A percentile compares a stretch with the other conserved stretches of the same genome.
phyloP scores from a whole-genome alignment of 1,140 invertebrate species.

The Apis cerana region DNA sequence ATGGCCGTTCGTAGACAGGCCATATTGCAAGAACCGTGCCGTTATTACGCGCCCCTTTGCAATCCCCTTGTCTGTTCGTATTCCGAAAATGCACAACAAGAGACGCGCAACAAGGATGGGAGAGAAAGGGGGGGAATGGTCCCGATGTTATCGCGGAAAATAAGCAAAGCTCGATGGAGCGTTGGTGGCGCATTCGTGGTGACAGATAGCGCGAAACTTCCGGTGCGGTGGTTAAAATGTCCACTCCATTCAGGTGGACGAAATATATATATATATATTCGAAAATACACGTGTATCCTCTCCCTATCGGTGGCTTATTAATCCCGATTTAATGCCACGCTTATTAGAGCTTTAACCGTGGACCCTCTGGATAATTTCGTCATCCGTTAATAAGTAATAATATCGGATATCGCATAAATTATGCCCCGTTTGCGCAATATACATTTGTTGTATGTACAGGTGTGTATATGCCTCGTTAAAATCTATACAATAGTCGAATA shows the following conservation, averaged over 20 bases:
- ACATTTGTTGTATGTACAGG: too few relatives aligned
- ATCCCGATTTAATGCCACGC: constrained; percentile 23
- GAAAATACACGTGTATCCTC: neutral
- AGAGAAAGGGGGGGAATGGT: neutral
- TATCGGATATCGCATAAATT: neutral
- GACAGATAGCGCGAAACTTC: constrained; percentile 4
- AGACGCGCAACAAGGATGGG: neutral
- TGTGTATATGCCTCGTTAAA: too few relatives aligned
- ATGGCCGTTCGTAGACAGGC: constrained; percentile 25
- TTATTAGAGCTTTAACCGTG: constrained; percentile 1
- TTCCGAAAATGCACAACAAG: constrained; percentile 7
- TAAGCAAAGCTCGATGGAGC: constrained; percentile 18
- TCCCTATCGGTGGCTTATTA: constrained; percentile 1
- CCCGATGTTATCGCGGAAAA: neutral
- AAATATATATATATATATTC: constrained; percentile 17
- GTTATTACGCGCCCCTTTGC: constrained; percentile 1
- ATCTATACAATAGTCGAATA: too few relatives aligned
- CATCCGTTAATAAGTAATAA: constrained; percentile 26
- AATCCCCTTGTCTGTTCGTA: neutral
- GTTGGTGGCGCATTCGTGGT: neutral
- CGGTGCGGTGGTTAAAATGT: constrained; percentile 2
- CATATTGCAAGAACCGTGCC: neutral
- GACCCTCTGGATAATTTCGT: neutral
- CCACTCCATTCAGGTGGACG: neutral
- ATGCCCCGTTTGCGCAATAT: too few relatives aligned